Evolutionary conservation across 1,140 invertebrate genomes (phyloP), one percentile per base, ranked within the genome.

Genomic region (Drosophila kepulauana): DNA sequence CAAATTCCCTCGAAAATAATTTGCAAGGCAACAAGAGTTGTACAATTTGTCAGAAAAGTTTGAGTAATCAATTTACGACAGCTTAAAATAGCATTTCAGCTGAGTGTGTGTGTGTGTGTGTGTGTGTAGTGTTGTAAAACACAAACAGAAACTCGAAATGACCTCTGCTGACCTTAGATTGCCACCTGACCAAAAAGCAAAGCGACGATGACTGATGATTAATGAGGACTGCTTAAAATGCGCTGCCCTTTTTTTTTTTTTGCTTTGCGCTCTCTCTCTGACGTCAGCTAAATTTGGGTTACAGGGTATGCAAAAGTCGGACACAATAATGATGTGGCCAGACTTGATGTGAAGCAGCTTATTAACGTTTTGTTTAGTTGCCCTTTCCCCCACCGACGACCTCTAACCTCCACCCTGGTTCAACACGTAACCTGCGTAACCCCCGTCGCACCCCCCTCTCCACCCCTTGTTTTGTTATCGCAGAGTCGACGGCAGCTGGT

Each of bases 291-390:
- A 13, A 25, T 25, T 13, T 5, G 1, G n/a, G 11, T 43, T 43
- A 33, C 49, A 56, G 52, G 52, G 30, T 56, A 56, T 56, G 2
- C 10, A 5, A 2, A 38, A 56, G 52, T 56, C 13, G 52, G 20
- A 4, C 20, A 25, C 20, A 52, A 7, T 33, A 35, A 51, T 28
- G n/a, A 51, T 28, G n/a, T 54, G 52, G 52, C 52, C 52, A n/a
- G 13, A 15, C 25, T 54, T 25, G 33, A 59, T 35, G 30, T 49
- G 28, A 20, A 35, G 61, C 61, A 52, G 48, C 61, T 63, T 63
- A 63, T 63, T 63, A 62, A 63, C 61, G 61, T 63, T 63, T 63
- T 52, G 48, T 63, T 63, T 54, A 54, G 52, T 35, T 35, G 52
- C 30, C 13, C 20, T 25, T 25, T 25, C 20, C 20, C 20, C 20